phyloP scores from a whole-genome alignment of 2,113 vertebrate species.

The Stigmatopora argus region DNA sequence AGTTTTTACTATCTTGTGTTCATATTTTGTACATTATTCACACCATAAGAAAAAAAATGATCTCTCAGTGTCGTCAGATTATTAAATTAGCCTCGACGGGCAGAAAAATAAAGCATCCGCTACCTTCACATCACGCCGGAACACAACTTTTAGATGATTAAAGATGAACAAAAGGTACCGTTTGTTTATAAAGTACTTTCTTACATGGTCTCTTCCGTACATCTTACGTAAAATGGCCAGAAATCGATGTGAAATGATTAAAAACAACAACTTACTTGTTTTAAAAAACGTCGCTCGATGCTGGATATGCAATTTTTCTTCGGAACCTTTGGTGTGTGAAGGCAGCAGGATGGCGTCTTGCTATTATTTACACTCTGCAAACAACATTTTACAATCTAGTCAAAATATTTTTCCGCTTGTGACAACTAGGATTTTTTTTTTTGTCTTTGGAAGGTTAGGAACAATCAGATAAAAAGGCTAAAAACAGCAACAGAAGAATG shows the following conservation, averaged over 20 bases:
- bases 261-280: constrained; percentile 57
- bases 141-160: constrained; percentile 1
- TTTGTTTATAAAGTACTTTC: constrained; percentile 15
- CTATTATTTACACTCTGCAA: constrained; percentile 51
- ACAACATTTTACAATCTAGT: constrained; percentile 52
- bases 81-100: constrained; percentile 55
- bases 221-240: constrained; percentile 24
- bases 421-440: constrained; percentile 48
- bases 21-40: constrained; percentile 75
- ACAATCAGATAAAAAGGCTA: constrained; percentile 25
- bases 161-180: constrained; percentile 50
- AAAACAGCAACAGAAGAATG: constrained; percentile 44
- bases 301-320: constrained; percentile 22
- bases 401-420: constrained; percentile 49
- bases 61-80: constrained; percentile 72
- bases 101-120: constrained; percentile 60
- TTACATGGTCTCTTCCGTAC: neutral
- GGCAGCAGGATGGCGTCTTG: constrained; percentile 61
- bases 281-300: constrained; percentile 51
- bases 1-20: constrained; percentile 41
- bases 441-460: constrained; percentile 33
- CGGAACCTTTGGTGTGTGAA: constrained; percentile 46
- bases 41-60: constrained; percentile 63
- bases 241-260: constrained; percentile 29
- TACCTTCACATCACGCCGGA: constrained; percentile 65